phyloP scores from a whole-genome alignment of 2,888 invertebrate species.

The Melieria omissa region DNA sequence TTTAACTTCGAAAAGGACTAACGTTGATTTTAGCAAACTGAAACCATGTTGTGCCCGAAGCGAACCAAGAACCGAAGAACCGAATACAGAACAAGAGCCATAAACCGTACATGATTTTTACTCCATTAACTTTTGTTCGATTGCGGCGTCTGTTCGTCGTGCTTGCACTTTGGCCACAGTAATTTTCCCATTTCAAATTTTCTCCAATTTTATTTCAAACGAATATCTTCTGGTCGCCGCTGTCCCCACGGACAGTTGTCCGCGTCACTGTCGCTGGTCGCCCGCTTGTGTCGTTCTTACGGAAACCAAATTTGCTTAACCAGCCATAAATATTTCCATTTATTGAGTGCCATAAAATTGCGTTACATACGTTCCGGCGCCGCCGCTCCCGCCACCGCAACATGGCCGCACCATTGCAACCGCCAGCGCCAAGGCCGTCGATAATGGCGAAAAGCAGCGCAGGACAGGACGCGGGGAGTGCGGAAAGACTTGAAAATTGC shows the following conservation, averaged over 20 bases:
- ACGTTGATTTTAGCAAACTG: constrained; percentile 15
- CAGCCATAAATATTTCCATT: constrained; percentile 48
- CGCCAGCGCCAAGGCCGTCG: not conserved
- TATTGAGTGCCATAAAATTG: constrained; percentile 44
- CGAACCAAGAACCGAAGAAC: too few relatives aligned
- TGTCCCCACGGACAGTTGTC: not conserved
- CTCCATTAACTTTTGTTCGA: constrained; percentile 7
- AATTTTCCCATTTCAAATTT: constrained; percentile 32
- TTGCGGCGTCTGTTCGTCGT: not conserved
- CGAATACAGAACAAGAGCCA: not conserved
- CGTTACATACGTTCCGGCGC: not conserved
- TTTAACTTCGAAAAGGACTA: constrained; percentile 19
- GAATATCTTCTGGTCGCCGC: not conserved
- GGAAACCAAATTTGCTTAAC: constrained; percentile 49
- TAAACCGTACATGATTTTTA: constrained; percentile 17
- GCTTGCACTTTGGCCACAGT: constrained; percentile 1
- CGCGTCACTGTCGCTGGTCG: not conserved
- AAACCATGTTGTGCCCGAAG: too few relatives aligned
- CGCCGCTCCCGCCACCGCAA: not conserved
- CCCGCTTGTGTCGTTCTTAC: constrained; percentile 8
- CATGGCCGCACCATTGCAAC: not conserved
- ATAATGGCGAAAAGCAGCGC: constrained; percentile 11
- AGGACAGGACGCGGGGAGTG: constrained; percentile 9
- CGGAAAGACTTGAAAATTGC: constrained; percentile 49
- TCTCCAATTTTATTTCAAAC: constrained; percentile 23